phyloP scores from a whole-genome alignment of 2,888 invertebrate genomes.

The Steromphala cineraria region DNA sequence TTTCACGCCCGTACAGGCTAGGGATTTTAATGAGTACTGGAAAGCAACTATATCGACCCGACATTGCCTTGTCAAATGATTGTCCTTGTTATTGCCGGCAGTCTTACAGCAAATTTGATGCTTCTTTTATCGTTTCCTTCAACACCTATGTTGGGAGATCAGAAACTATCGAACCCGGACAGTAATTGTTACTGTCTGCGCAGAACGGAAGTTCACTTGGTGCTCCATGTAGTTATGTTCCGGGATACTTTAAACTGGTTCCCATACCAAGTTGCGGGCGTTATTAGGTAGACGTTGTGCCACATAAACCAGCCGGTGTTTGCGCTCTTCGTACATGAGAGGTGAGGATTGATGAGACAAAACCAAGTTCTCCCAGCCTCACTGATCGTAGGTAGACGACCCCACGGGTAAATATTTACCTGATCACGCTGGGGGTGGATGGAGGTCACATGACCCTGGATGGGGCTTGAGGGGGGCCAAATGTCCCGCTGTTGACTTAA shows the following conservation, averaged over 20 bases:
- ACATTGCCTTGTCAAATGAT: too few relatives aligned
- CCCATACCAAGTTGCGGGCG: background rate
- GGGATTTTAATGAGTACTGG: too few relatives aligned
- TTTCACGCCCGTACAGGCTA: too few relatives aligned
- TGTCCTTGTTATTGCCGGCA: too few relatives aligned
- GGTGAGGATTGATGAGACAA: background rate
- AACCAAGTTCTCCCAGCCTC: background rate
- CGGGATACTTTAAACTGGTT: background rate
- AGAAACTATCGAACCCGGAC: too few relatives aligned
- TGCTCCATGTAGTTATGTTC: background rate
- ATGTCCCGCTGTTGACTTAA: background rate
- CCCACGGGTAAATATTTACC: background rate
- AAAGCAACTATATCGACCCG: too few relatives aligned
- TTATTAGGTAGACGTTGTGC: background rate
- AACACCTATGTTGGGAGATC: too few relatives aligned
- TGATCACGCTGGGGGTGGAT: background rate
- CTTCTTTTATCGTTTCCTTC: too few relatives aligned
- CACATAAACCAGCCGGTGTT: background rate
- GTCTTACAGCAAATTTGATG: too few relatives aligned
- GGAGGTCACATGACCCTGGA: background rate
- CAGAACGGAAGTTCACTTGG: background rate
- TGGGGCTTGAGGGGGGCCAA: background rate
- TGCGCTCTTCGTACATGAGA: background rate
- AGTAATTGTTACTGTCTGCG: background rate
- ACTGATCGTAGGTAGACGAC: background rate